These are phyloP conservation scores for Siphonodentalium dalli DNA, from an alignment of 2,888 invertebrate genomes.

Conservation along the genomic window DNA sequence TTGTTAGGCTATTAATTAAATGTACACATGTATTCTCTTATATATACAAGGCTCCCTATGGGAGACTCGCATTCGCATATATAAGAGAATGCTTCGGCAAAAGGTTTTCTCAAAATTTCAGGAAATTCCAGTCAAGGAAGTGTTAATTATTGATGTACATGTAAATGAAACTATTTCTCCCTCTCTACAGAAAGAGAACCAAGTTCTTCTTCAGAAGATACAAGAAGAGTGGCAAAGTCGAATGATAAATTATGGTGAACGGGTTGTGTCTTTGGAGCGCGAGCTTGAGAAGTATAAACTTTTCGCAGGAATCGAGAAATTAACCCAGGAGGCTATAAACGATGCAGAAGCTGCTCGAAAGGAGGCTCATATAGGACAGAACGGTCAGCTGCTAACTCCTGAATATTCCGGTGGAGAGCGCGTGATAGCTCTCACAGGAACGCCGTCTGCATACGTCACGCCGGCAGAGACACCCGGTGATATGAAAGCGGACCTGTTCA, in stretches of 20 bases:
- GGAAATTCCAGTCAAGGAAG: no score
- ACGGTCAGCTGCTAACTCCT: constrained; percentile 22
- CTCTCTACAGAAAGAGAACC: constrained; percentile 47
- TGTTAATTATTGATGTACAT: no score
- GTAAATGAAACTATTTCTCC: background rate
- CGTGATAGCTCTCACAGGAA: constrained; percentile 31
- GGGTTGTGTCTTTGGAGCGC: constrained; percentile 65
- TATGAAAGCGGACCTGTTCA: constrained; percentile 20
- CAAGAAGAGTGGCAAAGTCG: constrained; percentile 63
- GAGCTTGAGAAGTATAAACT: constrained; percentile 72
- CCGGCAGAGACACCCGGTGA: constrained; percentile 43
- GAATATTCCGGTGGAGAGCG: constrained; percentile 25
- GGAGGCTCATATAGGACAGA: constrained; percentile 34
- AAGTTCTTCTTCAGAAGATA: constrained; percentile 37
- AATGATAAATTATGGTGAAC: constrained; percentile 64
- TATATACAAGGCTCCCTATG: no score
- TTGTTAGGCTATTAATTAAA: no score
- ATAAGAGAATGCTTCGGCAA: no score
- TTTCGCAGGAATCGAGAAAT: constrained; percentile 69
- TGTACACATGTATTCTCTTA: no score
- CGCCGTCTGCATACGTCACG: constrained; percentile 35
- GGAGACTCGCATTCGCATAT: no score
- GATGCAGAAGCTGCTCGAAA: constrained; percentile 60
- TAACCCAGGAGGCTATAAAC: constrained; percentile 69
- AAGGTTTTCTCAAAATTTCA: no score